Percentiles rank a stretch among this genome's conserved stretches.
These are phyloP conservation scores for Parthenolecanium corni DNA, from an alignment of 2,888 invertebrate genomes.

Conservation along the genomic window DNA sequence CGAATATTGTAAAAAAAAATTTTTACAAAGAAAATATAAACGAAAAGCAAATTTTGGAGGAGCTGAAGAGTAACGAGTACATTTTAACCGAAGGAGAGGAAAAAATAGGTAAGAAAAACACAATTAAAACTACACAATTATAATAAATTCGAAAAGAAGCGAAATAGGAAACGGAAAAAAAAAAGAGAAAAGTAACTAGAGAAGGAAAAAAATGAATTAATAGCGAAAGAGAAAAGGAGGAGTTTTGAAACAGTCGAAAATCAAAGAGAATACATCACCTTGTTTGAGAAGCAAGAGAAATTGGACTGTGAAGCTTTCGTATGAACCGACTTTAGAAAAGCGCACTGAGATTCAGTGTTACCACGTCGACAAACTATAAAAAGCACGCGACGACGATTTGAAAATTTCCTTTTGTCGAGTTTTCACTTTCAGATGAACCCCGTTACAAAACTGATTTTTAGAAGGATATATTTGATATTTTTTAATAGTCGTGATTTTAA, in stretches of 20 bases:
- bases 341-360: constrained; percentile 18
- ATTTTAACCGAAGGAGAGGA: neutral
- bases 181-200: neutral
- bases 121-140: too few species aligned
- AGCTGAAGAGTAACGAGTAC: neutral
- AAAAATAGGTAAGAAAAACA: neutral
- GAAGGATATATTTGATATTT: too few species aligned
- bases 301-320: constrained; percentile 25
- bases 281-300: constrained; percentile 26
- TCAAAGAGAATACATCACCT: constrained; percentile 17
- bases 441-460: too few species aligned
- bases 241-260: neutral
- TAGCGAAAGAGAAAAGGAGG: neutral
- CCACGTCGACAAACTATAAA: neutral
- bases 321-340: constrained; percentile 24
- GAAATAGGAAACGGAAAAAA: neutral
- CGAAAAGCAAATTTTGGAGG: too few species aligned
- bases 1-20: too few species aligned
- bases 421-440: too few species aligned
- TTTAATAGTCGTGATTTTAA: too few species aligned
- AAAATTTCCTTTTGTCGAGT: neutral
- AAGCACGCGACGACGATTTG: neutral
- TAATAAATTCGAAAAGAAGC: too few species aligned
- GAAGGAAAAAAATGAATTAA: neutral
- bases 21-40: neutral